These are phyloP conservation scores for Atopsyche davidsoni DNA, from an alignment of 1,140 invertebrate species.

Conservation along the genomic window DNA sequence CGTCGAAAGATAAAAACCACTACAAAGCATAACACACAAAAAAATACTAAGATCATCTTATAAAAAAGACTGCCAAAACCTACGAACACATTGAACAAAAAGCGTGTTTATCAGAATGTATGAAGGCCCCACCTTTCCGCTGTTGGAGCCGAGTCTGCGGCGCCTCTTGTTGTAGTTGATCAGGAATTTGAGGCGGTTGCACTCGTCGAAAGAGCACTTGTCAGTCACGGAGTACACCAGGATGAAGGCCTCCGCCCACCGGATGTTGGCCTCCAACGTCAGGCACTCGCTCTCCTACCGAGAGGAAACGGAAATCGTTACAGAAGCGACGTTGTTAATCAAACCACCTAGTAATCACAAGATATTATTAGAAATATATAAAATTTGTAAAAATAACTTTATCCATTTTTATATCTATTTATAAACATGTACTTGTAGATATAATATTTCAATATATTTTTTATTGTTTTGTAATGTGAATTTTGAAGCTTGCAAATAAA, in stretches of 20 bases:
- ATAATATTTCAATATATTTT: no score
- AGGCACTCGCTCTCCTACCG: conserved; percentile 61
- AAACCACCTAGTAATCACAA: no score
- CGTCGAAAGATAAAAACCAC: no score
- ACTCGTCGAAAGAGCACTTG: conserved; percentile 78
- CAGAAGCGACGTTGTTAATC: no score
- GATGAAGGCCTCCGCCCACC: conserved; percentile 80
- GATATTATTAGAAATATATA: not conserved
- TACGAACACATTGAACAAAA: no score
- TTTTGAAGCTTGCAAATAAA: no score
- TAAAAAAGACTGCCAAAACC: no score
- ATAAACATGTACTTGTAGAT: not conserved
- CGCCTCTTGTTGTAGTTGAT: conserved; percentile 71
- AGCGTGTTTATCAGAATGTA: no score
- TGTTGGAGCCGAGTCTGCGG: conserved; percentile 51
- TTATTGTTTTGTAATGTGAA: no score
- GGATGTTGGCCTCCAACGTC: conserved; percentile 67
- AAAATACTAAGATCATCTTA: no score
- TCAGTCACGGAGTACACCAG: conserved; percentile 80
- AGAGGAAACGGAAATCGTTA: no score
- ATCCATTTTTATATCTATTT: not conserved
- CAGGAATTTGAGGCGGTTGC: conserved; percentile 69
- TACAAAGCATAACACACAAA: no score
- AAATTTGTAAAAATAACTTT: not conserved
- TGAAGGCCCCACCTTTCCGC: conserved; percentile 42